phyloP scores from a whole-genome alignment of 2,797 vertebrate species.

The Anomalospiza imberbis region DNA sequence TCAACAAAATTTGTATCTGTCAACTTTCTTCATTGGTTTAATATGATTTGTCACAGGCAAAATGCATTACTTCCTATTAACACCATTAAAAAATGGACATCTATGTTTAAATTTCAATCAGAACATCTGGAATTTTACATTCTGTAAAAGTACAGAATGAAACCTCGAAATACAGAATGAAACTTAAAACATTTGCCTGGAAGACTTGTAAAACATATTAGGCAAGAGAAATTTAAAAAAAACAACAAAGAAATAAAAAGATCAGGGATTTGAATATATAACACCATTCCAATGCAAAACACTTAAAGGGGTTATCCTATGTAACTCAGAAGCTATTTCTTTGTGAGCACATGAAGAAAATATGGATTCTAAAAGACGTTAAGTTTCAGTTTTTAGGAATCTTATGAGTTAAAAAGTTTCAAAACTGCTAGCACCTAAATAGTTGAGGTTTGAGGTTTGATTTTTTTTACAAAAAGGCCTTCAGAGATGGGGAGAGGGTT shows the following conservation, averaged over 20 bases:
- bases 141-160: no score
- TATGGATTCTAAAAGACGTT: not conserved
- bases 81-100: not conserved
- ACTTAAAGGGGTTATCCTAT: not conserved
- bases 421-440: not conserved
- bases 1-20: not conserved
- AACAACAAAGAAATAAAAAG: not conserved
- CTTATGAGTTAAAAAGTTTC: not conserved
- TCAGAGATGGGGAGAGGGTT: accelerated
- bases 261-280: not conserved
- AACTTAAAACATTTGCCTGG: not conserved
- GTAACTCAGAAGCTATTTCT: not conserved
- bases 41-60: not conserved
- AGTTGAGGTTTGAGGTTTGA: not conserved
- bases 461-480: not conserved
- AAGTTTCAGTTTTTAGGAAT: not conserved
- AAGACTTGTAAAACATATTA: not conserved
- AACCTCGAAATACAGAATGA: not conserved
- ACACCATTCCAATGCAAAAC: not conserved
- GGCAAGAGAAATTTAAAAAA: not conserved
- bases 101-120: not conserved
- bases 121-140: not conserved
- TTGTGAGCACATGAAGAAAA: not conserved
- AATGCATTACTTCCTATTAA: not conserved
- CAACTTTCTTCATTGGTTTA: not conserved